These are phyloP conservation scores for Saccopteryx leptura DNA, from an alignment of 2,113 vertebrate genomes.

Conservation along the genomic window DNA sequence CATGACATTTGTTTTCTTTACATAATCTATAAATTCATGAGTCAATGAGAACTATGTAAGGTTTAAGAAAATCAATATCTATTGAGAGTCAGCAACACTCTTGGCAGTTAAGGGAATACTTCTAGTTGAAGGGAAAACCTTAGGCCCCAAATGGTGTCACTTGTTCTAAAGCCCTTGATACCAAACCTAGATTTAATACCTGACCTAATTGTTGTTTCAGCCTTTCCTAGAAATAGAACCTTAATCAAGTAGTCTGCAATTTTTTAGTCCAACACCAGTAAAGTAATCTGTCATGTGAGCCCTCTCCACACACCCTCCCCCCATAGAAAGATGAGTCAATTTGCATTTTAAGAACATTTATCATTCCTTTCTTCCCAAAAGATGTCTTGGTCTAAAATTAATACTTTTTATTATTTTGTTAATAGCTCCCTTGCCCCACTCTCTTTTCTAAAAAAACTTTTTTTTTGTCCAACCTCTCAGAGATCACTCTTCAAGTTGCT, in stretches of 20 bases:
- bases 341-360: not conserved
- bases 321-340: not conserved
- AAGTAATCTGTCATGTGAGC: not conserved
- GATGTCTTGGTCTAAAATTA: not conserved
- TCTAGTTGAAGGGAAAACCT: not conserved
- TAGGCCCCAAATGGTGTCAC: not conserved
- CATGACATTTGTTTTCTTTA: not conserved
- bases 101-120: not conserved
- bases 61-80: not conserved
- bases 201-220: not conserved
- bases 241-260: not conserved
- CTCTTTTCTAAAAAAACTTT: not conserved
- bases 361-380: not conserved
- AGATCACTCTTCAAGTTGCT: not conserved
- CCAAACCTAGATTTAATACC: not conserved
- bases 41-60: not conserved
- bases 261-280: not conserved
- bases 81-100: not conserved
- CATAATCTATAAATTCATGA: not conserved
- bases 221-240: not conserved
- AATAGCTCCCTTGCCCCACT: not conserved
- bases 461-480: not conserved
- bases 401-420: not conserved
- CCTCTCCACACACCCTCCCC: not conserved
- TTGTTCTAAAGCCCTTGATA: not conserved